Conservation (phyloP, 2,113 vertebrate genomes). For the Takifugu bimaculatus region DNA sequence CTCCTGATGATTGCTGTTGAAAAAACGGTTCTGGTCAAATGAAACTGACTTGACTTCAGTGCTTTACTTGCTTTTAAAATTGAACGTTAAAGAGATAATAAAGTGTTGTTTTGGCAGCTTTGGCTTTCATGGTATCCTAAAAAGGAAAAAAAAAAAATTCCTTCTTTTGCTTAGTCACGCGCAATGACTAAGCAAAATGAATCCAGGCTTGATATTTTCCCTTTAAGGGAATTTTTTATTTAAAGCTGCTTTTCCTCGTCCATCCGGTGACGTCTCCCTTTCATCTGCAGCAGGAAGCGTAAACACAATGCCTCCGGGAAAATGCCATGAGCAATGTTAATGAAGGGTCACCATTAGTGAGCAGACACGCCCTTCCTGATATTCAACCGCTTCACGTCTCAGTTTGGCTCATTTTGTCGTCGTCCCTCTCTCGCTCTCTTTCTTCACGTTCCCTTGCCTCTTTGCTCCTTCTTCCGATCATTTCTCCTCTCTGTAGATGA, state of each 20-base stretch:
- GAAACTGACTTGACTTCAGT: no score
- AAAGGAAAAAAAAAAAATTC: no score
- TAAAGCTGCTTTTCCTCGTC: conserved; percentile 27
- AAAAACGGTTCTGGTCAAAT: no score
- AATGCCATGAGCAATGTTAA: conserved; percentile 47
- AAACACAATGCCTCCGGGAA: conserved; percentile 70
- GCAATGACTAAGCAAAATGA: conserved; percentile 6
- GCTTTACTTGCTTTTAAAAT: no score
- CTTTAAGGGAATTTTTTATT: conserved; percentile 38
- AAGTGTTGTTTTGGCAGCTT: no score
- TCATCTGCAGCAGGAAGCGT: conserved; percentile 67
- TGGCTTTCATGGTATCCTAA: no score
- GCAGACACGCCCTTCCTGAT: conserved; percentile 71
- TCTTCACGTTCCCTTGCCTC: not conserved
- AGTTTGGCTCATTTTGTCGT: not conserved
- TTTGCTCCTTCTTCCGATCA: not conserved
- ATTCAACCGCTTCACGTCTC: conserved; percentile 31
- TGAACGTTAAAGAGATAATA: no score
- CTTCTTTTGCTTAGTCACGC: no score
- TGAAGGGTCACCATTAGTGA: conserved; percentile 53
- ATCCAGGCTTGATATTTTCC: conserved; percentile 11
- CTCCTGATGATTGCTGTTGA: no score
- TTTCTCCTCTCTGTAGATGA: not conserved
- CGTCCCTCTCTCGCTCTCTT: not conserved
- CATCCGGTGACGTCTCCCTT: conserved; percentile 5